Conservation (phyloP, 2,113 vertebrate genomes). For the Cathartes aura region DNA sequence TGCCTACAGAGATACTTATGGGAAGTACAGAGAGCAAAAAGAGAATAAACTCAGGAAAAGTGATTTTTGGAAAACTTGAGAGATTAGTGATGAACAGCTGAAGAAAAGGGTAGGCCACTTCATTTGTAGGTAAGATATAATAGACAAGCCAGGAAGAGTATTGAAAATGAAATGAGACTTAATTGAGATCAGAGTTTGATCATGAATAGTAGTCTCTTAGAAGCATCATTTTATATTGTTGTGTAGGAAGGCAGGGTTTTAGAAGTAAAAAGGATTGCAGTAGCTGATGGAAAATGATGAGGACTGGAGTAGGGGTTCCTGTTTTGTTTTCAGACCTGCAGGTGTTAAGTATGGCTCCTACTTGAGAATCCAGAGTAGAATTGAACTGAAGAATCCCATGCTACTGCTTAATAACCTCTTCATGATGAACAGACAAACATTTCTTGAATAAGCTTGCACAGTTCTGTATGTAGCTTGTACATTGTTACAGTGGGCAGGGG, state of each 20-base stretch:
- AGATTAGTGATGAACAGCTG: background rate
- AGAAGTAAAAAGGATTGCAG: background rate
- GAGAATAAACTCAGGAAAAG: background rate
- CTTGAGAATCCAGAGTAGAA: background rate
- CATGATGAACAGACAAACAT: background rate
- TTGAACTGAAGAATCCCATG: background rate
- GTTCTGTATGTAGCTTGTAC: background rate
- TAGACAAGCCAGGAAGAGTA: background rate
- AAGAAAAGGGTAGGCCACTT: background rate
- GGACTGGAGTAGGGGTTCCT: background rate
- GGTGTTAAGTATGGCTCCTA: background rate
- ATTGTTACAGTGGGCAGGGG: background rate
- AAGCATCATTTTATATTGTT: background rate
- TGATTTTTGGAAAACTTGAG: background rate
- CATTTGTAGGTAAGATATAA: background rate
- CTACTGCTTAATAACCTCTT: background rate
- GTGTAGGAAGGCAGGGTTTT: background rate
- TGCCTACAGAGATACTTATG: background rate
- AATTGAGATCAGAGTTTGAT: background rate
- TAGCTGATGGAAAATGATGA: background rate
- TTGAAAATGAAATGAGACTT: background rate
- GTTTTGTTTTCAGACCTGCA: background rate
- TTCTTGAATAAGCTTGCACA: background rate
- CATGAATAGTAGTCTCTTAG: background rate
- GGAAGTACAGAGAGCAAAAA: background rate